Evolutionary conservation across 2,113 vertebrate species (phyloP).

Genomic region (Hippocampus abdominalis): DNA sequence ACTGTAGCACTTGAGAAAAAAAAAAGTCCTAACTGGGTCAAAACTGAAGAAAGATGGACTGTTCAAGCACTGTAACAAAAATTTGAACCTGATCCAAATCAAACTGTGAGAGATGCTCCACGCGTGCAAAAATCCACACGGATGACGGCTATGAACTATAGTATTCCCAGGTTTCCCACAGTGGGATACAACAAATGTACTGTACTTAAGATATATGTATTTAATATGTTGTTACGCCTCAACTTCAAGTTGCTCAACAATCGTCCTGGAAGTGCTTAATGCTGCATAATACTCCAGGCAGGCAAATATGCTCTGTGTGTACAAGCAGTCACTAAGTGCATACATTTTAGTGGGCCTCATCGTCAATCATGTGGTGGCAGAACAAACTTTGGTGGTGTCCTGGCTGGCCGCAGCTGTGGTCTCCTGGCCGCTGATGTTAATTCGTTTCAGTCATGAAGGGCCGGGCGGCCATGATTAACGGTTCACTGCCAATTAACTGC

Average conservation of each 20-base stretch:
- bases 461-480: slow-evolving; percentile 56
- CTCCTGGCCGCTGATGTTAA: slow-evolving; percentile 52
- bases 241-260: background rate
- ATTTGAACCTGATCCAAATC: background rate
- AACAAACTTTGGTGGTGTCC: slow-evolving; percentile 46
- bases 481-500: slow-evolving; percentile 68
- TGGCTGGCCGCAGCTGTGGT: slow-evolving; percentile 25
- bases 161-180: background rate
- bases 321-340: slow-evolving; percentile 7
- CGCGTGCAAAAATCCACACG: background rate
- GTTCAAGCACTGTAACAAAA: background rate
- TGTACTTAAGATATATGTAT: background rate
- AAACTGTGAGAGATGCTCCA: background rate
- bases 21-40: background rate
- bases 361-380: slow-evolving; percentile 24
- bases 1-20: background rate
- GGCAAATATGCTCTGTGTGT: background rate
- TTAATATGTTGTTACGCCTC: background rate
- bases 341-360: background rate
- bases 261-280: background rate
- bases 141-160: background rate
- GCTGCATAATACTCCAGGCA: background rate
- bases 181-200: background rate
- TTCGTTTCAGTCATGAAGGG: slow-evolving; percentile 60
- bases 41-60: background rate